Evolutionary conservation across 2,888 invertebrate genomes (phyloP), one percentile per base, ranked within the genome.

Genomic region (Eupithecia pulchellata): DNA sequence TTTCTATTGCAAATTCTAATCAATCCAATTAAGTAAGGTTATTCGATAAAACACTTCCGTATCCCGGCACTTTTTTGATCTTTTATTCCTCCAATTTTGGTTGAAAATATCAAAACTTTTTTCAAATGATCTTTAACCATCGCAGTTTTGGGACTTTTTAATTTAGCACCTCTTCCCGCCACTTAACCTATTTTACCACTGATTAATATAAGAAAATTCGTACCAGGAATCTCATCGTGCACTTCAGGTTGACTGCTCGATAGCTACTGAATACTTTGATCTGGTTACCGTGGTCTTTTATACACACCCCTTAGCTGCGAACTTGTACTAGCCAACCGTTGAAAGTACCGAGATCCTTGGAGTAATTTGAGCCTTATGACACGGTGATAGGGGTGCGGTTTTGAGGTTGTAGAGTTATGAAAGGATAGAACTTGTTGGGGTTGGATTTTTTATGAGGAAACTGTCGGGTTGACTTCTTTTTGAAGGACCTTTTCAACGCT

Each of bases 221-320:
- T 91, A 93, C 93, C 93, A 93, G 92, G 85, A 93, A 93, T 93
- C 93, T 93, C 93, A 93, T 93, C 90, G 84, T 93, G 93, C 89
- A 93, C 92, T 93, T 93, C 93, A 89, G 84, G 87, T 84, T 87
- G 93, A 93, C 93, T 93, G 89, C 93, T 84, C 88, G 91, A 87
- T 86, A 91, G 93, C 93, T 93, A 93, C 93, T 93, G 93, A 93
- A 92, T 93, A 78, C 86, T 89, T 77, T 86, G 66, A 75, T 77
- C 78, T 77, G 75, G 78, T 70, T 75, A 75, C 79, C 78, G 77
- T 76, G 83, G 81, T 83, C 91, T 92, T 93, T 89, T 93, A 93
- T 93, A 93, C 85, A 76, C 81, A 81, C 81, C 80, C 80, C 82
- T 78, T 79, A 36, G 60, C n/a, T 79, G 80, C 78, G 75, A 73